Evolutionary conservation across 2,113 vertebrate species (phyloP).

Genomic region (Lichenostomus cassidix): DNA sequence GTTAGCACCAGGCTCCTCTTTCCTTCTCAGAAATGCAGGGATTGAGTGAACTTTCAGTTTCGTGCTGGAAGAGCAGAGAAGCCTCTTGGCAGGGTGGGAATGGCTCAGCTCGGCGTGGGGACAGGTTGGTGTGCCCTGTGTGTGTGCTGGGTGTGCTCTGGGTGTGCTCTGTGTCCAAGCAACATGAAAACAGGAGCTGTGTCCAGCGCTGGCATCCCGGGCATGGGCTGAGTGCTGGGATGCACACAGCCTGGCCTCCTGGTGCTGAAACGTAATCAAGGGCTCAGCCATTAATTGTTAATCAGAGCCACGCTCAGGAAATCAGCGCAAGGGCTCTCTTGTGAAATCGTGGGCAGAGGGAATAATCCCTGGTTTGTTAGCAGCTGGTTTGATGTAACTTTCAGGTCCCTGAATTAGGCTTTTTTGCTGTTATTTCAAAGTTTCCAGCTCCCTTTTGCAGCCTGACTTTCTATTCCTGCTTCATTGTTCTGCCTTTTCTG

Average conservation of each 20-base stretch:
- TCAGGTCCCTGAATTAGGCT: not conserved
- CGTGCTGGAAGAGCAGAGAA: not conserved
- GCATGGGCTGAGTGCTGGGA: not conserved
- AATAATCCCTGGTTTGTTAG: not conserved
- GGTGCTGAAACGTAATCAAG: not conserved
- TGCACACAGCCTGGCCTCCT: not conserved
- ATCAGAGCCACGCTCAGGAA: not conserved
- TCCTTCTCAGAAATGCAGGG: not conserved
- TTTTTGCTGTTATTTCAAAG: not conserved
- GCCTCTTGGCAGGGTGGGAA: not conserved
- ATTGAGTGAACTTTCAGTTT: not conserved
- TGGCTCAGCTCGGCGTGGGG: rapidly evolving
- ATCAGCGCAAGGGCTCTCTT: not conserved
- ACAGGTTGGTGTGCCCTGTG: rapidly evolving
- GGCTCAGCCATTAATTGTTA: not conserved
- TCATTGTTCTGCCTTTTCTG: constrained; percentile 33
- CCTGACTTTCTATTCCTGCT: constrained; percentile 47
- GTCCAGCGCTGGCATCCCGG: not conserved
- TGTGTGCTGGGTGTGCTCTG: not conserved
- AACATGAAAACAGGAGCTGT: not conserved
- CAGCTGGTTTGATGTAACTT: not conserved
- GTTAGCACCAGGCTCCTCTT: rapidly evolving
- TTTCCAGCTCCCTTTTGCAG: not conserved
- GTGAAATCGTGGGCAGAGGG: not conserved
- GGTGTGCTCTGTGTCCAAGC: not conserved